These are phyloP conservation scores for Holothuria leucospilota DNA, from an alignment of 53 echinoderm and acorn worm species.

Conservation along the genomic window DNA sequence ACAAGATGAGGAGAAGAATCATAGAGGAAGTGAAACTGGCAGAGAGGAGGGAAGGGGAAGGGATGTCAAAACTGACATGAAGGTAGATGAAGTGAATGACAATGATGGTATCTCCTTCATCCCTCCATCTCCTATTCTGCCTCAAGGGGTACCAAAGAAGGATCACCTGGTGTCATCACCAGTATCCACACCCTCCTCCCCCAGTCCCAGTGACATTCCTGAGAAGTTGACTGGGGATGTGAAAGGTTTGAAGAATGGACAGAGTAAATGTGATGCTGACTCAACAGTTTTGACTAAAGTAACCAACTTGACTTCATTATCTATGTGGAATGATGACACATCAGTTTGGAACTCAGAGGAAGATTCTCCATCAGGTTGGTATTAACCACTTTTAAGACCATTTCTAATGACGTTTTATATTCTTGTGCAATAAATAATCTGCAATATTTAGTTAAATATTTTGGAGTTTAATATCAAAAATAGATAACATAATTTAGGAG, in stretches of 20 bases:
- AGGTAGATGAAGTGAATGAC: neutral
- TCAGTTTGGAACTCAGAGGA: slow-evolving; percentile 16
- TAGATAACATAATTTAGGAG: too few relatives aligned
- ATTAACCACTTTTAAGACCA: too few relatives aligned
- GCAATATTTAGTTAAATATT: too few relatives aligned
- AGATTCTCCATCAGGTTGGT: neutral
- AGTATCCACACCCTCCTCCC: too few relatives aligned
- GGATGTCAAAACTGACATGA: neutral
- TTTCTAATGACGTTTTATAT: too few relatives aligned
- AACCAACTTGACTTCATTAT: neutral
- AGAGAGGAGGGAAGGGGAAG: neutral
- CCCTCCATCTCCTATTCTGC: slow-evolving; percentile 16
- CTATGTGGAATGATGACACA: neutral
- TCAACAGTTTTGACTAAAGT: slow-evolving; percentile 18
- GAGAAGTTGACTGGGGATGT: neutral
- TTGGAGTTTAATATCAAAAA: too few relatives aligned
- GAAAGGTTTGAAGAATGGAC: neutral
- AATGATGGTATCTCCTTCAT: neutral
- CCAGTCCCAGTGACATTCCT: too few relatives aligned
- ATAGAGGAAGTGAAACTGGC: too few relatives aligned
- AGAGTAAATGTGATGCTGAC: neutral
- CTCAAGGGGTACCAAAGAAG: neutral
- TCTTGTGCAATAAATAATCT: too few relatives aligned
- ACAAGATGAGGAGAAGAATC: too few relatives aligned
- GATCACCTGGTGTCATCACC: neutral